Evolutionary conservation across 37 sponge, comb jelly and placozoan genomes (phyloP), one percentile per base, ranked within the genome.

Genomic region (Beroe ovata): DNA sequence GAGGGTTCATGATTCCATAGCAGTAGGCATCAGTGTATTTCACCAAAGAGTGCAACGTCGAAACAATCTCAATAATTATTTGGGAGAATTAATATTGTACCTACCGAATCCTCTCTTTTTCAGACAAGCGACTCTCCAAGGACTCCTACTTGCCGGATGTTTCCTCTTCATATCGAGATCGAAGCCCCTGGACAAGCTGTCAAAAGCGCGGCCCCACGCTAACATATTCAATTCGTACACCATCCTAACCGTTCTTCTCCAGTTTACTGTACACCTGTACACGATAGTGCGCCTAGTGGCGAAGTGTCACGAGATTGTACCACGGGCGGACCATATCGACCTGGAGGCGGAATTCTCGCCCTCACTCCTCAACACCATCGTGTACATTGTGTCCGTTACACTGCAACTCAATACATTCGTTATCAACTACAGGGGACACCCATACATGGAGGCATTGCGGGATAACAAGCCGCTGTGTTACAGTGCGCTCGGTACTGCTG

Each of bases 221-320:
- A 97, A 94, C 88, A 94, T 97, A 26, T 97, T 97, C 91, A 97
- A 97, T 66, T 33, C 92, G 64, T 97, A 95, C 93, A 97, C 96
- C 1, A 71, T 95, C 22, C 63, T 91, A 22, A 97, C 99, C 8
- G 99, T 97, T 20, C 18, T 91, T 28, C 60, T 89, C 29, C 99
- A 97, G 90, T 97, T 95, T 64, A 63, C 60, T 0, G 92, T 95
- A 33, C 99, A 97, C 88, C 91, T 97, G 41, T 23, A 88, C 69
- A 93, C 91, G 59, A 88, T 97, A 16, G 72, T 97, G 1, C 92
- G 90, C 58, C 91, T 97, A 0, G 94, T 93, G 8, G 37, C 29
- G 21, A 93, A 93, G 28, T 23, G 91, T 92, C 60, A 95, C 90
- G 88, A 39, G 28, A 11, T 20, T 1, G 84, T 42, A 36, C 84